Conservation (phyloP, 2,113 vertebrate species). For the Rostratula benghalensis region DNA sequence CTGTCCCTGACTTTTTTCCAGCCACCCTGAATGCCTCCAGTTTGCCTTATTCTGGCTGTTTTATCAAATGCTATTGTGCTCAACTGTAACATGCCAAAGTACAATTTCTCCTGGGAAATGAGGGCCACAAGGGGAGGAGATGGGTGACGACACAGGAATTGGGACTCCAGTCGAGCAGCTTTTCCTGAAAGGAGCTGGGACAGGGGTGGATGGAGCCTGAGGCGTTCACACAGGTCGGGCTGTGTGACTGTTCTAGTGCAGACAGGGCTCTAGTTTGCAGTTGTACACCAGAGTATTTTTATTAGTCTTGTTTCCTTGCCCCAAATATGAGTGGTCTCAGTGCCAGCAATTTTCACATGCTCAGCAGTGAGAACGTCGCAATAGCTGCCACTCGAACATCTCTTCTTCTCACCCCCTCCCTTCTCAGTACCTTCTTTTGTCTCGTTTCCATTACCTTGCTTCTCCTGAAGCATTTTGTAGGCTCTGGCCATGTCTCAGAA, state of each 20-base stretch:
- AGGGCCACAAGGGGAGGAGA: background rate
- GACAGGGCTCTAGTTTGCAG: too few species aligned
- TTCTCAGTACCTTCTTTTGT: background rate
- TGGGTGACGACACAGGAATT: background rate
- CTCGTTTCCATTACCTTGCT: constrained; percentile 75
- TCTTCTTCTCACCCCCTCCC: background rate
- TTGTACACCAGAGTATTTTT: background rate
- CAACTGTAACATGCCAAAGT: background rate
- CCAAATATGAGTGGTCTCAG: fast-evolving
- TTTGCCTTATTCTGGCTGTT: background rate
- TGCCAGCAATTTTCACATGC: background rate
- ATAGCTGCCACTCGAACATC: background rate
- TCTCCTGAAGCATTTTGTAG: constrained; percentile 74
- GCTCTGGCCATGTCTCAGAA: constrained; percentile 26
- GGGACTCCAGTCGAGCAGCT: background rate
- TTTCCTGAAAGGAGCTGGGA: background rate
- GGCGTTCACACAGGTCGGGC: fast-evolving
- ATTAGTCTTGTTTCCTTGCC: background rate
- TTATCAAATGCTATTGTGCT: background rate
- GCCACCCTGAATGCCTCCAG: background rate
- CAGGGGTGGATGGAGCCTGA: fast-evolving
- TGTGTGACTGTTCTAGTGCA: background rate
- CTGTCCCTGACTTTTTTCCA: background rate
- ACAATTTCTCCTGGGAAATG: background rate
- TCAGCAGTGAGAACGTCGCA: background rate